These are phyloP conservation scores for Anguilla megastoma DNA, from an alignment of 2,797 vertebrate species.

Conservation along the genomic window DNA sequence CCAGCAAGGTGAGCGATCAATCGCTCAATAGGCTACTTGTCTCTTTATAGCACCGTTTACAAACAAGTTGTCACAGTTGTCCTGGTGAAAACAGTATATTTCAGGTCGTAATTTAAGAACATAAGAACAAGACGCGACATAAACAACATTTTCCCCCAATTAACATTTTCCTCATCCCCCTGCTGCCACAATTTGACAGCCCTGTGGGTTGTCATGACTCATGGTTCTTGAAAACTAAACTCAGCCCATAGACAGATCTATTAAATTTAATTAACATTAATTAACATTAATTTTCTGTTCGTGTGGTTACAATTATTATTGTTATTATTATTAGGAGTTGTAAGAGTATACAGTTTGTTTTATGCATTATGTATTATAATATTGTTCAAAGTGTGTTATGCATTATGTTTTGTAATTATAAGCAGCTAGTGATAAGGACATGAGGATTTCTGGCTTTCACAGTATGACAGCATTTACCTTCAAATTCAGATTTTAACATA, in stretches of 20 bases:
- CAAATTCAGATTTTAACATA: too few relatives aligned
- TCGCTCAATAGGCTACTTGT: too few relatives aligned
- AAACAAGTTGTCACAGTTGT: too few relatives aligned
- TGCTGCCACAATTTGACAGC: neutral
- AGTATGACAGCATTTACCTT: too few relatives aligned
- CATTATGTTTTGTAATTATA: neutral
- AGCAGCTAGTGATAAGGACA: neutral
- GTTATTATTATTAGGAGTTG: neutral
- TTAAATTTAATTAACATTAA: neutral
- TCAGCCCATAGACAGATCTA: neutral
- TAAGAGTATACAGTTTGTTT: neutral
- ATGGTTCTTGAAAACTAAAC: neutral
- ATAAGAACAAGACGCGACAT: too few relatives aligned
- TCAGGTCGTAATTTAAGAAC: too few relatives aligned
- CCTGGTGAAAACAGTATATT: too few relatives aligned
- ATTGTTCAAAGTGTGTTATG: neutral
- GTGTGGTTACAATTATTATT: neutral
- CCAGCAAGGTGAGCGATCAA: constrained; percentile 76
- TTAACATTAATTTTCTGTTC: neutral
- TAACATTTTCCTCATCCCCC: neutral
- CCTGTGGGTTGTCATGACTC: neutral
- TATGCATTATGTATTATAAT: neutral
- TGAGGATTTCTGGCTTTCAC: too few relatives aligned
- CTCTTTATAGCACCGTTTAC: too few relatives aligned
- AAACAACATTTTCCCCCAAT: neutral